Percentiles rank a stretch among this genome's conserved stretches.
Evolutionary conservation across 2,797 vertebrate genomes (phyloP).

Genomic region (Circus cinereus): DNA sequence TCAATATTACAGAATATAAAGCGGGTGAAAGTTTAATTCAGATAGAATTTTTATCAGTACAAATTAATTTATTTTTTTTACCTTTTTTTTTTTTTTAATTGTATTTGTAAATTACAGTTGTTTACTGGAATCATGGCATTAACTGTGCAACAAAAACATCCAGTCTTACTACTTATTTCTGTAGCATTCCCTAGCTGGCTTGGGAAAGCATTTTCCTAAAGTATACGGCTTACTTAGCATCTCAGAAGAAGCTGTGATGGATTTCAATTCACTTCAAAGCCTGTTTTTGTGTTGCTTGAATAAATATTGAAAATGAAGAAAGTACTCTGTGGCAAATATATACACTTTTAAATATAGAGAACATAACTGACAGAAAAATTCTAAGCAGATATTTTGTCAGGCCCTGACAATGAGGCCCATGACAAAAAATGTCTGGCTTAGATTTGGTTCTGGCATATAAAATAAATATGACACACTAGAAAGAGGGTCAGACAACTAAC

Average conservation of each 20-base stretch:
- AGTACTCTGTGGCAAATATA: neutral
- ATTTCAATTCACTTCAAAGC: neutral
- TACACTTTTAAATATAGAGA: neutral
- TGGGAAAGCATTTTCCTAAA: neutral
- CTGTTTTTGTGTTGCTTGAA: neutral
- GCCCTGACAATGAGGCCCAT: neutral
- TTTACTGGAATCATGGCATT: neutral
- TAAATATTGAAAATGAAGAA: neutral
- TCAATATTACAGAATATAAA: neutral
- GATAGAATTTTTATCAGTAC: neutral
- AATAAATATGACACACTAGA: neutral
- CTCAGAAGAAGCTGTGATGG: neutral
- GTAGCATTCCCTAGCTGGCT: neutral
- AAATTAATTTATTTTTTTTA: neutral
- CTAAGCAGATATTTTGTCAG: neutral
- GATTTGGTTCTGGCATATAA: neutral
- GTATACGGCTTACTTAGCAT: neutral
- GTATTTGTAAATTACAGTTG: neutral
- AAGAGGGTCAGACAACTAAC: neutral
- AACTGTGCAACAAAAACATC: neutral
- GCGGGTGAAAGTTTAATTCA: neutral
- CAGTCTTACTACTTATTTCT: neutral
- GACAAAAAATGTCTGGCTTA: neutral
- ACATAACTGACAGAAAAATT: neutral
- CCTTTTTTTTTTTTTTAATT: neutral